phyloP scores from a whole-genome alignment of 2,797 vertebrate species.

The Synaphobranchus kaupii region DNA sequence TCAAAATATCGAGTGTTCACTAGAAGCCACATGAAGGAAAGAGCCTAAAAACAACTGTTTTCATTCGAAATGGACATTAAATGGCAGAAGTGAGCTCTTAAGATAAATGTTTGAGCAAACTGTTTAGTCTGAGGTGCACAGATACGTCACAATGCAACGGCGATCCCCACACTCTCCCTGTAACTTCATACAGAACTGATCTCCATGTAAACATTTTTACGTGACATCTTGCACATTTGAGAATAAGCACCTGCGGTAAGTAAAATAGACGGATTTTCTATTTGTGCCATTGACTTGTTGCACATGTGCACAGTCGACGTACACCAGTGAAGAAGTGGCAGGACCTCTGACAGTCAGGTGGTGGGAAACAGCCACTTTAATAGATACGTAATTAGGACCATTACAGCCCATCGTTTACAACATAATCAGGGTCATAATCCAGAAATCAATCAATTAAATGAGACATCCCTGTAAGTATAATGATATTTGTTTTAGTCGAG shows the following conservation, averaged over 20 bases:
- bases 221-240: not conserved
- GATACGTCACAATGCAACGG: not conserved
- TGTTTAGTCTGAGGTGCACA: conserved; percentile 2
- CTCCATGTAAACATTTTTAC: not conserved
- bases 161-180: not conserved
- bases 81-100: not conserved
- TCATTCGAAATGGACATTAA: not conserved
- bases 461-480: not conserved
- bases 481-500: not conserved
- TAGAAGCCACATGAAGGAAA: not conserved
- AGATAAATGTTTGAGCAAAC: conserved; percentile 2
- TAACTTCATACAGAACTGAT: not conserved
- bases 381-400: not conserved
- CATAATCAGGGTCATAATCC: not conserved
- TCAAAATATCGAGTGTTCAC: not conserved
- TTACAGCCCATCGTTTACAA: not conserved
- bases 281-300: not conserved
- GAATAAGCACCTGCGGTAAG: not conserved
- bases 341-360: not conserved
- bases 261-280: not conserved
- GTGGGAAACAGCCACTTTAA: not conserved
- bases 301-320: not conserved
- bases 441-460: too few species aligned
- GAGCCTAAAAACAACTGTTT: not conserved
- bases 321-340: not conserved